phyloP scores from a whole-genome alignment of 2,797 vertebrate species.

The Vespertilio murinus region DNA sequence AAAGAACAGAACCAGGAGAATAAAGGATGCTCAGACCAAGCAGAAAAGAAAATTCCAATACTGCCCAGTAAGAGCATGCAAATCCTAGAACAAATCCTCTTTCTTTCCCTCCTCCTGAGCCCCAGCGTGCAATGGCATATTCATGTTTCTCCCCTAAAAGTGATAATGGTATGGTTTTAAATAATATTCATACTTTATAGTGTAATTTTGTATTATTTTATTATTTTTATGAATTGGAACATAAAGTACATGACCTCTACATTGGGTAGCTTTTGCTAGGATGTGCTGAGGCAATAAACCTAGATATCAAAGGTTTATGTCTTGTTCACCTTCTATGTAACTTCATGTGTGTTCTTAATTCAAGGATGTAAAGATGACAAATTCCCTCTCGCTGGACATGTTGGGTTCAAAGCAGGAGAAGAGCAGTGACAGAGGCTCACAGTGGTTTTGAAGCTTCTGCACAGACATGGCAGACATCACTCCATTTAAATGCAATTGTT shows the following conservation, averaged over 20 bases:
- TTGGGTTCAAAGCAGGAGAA: background rate
- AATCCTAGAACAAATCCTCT: background rate
- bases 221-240: constrained; percentile 1
- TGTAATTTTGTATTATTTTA: background rate
- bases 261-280: background rate
- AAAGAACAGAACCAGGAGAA: background rate
- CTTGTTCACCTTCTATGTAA: background rate
- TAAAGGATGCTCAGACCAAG: background rate
- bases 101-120: background rate
- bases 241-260: background rate
- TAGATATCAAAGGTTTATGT: background rate
- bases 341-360: background rate
- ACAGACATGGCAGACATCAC: no score
- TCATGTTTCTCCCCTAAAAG: background rate
- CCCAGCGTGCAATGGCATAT: background rate
- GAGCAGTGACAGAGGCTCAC: background rate
- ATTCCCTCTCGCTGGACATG: background rate
- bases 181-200: background rate
- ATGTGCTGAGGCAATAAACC: background rate
- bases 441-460: background rate
- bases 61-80: background rate
- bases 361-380: no score
- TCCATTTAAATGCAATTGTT: background rate
- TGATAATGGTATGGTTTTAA: background rate
- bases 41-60: background rate